Evolutionary conservation across 2,888 invertebrate species (phyloP).

Genomic region (Bombylius discolor): DNA sequence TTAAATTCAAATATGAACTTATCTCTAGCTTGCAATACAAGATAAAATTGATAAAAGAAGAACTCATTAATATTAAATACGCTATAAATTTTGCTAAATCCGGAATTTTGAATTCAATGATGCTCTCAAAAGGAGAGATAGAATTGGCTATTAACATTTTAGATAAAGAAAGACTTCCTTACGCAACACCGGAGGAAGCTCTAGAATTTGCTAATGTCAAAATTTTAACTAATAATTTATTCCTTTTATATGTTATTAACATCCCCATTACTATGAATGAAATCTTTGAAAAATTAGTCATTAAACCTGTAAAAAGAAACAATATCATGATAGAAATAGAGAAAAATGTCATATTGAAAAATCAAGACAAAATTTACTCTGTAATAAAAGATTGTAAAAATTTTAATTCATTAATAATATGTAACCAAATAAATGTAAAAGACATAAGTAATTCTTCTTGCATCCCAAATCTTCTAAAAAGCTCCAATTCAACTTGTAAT

Average conservation of each 20-base stretch:
- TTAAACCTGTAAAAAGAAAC: slow-evolving; percentile 11
- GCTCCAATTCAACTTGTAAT: slow-evolving; percentile 9
- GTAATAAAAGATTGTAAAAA: slow-evolving; percentile 9
- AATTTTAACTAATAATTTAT: slow-evolving; percentile 11
- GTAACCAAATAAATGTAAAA: slow-evolving; percentile 8
- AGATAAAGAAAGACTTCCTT: slow-evolving; percentile 12
- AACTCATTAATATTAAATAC: slow-evolving; percentile 9
- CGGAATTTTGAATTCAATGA: slow-evolving; percentile 9
- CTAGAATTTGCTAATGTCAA: slow-evolving; percentile 15
- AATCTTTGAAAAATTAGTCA: slow-evolving; percentile 8
- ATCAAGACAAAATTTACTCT: slow-evolving; percentile 9
- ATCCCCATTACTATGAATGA: slow-evolving; percentile 12
- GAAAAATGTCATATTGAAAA: slow-evolving; percentile 10
- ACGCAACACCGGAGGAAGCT: slow-evolving; percentile 14
- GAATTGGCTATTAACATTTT: slow-evolving; percentile 7
- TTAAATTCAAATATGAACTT: neutral
- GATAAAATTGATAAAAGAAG: slow-evolving; percentile 9
- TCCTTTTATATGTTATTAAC: slow-evolving; percentile 14
- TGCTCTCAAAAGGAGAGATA: slow-evolving; percentile 11
- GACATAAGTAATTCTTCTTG: slow-evolving; percentile 11
- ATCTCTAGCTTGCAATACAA: slow-evolving; percentile 1
- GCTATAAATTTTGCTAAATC: slow-evolving; percentile 12
- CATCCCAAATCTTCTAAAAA: slow-evolving; percentile 12
- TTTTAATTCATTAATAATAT: slow-evolving; percentile 10
- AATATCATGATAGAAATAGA: slow-evolving; percentile 8